Percentiles rank a stretch among this genome's conserved stretches.
These are phyloP conservation scores for Yponomeuta cagnagella DNA, from an alignment of 2,888 invertebrate species.

Conservation along the genomic window DNA sequence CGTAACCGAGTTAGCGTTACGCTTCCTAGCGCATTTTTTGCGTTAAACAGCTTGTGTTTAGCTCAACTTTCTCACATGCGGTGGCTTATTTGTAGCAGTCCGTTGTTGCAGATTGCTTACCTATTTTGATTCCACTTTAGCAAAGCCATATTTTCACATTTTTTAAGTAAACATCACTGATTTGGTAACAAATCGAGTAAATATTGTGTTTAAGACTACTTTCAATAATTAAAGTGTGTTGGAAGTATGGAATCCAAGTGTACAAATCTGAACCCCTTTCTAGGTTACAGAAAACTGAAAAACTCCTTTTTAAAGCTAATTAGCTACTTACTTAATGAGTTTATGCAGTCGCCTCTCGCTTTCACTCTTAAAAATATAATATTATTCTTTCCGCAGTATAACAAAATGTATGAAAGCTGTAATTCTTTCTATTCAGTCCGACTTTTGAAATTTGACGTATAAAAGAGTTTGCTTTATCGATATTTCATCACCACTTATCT, in stretches of 20 bases:
- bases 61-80: constrained; percentile 16
- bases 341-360: neutral
- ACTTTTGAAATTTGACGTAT: too few species aligned
- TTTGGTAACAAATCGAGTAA: too few species aligned
- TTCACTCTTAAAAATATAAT: neutral
- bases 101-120: constrained; percentile 22
- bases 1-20: constrained; percentile 56
- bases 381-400: neutral
- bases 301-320: neutral
- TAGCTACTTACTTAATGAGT: neutral
- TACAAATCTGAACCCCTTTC: too few species aligned
- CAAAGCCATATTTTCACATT: neutral
- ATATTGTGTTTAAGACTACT: too few species aligned
- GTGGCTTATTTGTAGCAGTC: constrained; percentile 10
- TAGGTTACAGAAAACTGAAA: too few species aligned
- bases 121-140: constrained; percentile 18
- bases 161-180: too few species aligned
- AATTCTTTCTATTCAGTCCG: too few species aligned
- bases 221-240: too few species aligned
- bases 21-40: constrained; percentile 7
- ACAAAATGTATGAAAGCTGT: too few species aligned
- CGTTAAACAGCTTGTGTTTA: constrained; percentile 16
- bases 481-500: too few species aligned
- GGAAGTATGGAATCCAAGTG: too few species aligned
- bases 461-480: too few species aligned